These are phyloP conservation scores for Dynastes grantii DNA, from an alignment of 2,888 invertebrate genomes.

Conservation along the genomic window DNA sequence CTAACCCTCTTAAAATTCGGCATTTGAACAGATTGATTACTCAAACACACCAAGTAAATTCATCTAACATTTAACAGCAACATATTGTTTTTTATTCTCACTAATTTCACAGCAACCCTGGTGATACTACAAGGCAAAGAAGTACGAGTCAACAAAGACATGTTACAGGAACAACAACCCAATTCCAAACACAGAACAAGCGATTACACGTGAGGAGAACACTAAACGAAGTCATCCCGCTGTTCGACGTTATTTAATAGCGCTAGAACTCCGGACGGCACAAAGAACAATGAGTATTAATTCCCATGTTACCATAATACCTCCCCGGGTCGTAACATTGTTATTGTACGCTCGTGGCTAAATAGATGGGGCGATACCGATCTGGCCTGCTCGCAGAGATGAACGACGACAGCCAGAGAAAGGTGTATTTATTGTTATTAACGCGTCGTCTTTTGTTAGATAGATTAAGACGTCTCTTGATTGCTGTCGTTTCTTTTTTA, in stretches of 20 bases:
- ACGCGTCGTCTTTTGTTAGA: slow-evolving; percentile 38
- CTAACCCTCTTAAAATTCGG: too few species aligned
- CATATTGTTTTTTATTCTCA: too few species aligned
- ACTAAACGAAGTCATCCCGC: slow-evolving; percentile 20
- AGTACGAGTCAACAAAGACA: too few species aligned
- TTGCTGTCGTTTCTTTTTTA: slow-evolving; percentile 15
- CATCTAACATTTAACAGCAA: too few species aligned
- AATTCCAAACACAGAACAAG: too few species aligned
- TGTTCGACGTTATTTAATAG: slow-evolving; percentile 32
- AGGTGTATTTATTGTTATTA: slow-evolving; percentile 39
- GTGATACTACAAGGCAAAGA: too few species aligned
- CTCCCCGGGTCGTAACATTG: slow-evolving; percentile 18
- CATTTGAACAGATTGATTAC: too few species aligned
- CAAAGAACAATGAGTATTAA: slow-evolving; percentile 45
- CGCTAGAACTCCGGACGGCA: neutral
- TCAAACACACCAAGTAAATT: too few species aligned
- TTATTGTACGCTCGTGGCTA: slow-evolving; percentile 33
- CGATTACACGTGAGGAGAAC: neutral
- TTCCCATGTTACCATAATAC: slow-evolving; percentile 36
- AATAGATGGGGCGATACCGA: slow-evolving; percentile 34
- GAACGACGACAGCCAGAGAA: neutral
- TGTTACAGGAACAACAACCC: too few species aligned
- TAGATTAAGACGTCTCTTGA: slow-evolving; percentile 38
- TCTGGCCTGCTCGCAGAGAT: slow-evolving; percentile 7
- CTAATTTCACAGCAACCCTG: too few species aligned